Conservation (phyloP, 2,797 vertebrate species). For the Enoplosus armatus region DNA sequence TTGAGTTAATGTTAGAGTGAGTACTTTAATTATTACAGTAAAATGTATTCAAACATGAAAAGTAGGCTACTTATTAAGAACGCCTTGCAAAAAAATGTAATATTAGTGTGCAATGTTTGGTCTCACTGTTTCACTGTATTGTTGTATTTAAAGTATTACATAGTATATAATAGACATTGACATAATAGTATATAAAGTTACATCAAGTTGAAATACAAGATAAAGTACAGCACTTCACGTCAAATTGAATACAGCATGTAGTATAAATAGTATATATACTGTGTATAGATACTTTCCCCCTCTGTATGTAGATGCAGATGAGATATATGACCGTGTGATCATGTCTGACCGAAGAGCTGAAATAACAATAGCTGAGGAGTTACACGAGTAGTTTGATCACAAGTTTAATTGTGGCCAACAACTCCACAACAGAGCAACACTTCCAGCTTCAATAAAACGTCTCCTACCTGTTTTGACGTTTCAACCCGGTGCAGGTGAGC, state of each 20-base stretch:
- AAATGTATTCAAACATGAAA: neutral
- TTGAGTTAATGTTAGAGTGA: fast-evolving
- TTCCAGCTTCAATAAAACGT: neutral
- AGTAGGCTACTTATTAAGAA: neutral
- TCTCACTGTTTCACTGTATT: neutral
- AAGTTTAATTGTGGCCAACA: neutral
- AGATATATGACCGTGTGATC: neutral
- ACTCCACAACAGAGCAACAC: neutral
- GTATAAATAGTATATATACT: too few species aligned
- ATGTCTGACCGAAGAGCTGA: neutral
- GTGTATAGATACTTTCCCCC: neutral
- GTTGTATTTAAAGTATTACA: neutral
- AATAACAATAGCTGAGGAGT: neutral
- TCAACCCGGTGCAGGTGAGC: neutral
- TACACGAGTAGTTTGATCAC: neutral
- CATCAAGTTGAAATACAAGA: neutral
- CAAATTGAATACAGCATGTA: neutral
- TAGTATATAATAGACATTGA: too few species aligned
- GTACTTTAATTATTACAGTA: neutral
- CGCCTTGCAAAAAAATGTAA: neutral
- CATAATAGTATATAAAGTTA: neutral
- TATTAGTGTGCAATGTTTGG: neutral
- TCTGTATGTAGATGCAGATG: neutral
- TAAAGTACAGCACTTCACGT: neutral
- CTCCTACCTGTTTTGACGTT: slow-evolving; percentile 32